Evolutionary conservation across 2,113 vertebrate genomes (phyloP).

Genomic region (Tragulus kanchil): DNA sequence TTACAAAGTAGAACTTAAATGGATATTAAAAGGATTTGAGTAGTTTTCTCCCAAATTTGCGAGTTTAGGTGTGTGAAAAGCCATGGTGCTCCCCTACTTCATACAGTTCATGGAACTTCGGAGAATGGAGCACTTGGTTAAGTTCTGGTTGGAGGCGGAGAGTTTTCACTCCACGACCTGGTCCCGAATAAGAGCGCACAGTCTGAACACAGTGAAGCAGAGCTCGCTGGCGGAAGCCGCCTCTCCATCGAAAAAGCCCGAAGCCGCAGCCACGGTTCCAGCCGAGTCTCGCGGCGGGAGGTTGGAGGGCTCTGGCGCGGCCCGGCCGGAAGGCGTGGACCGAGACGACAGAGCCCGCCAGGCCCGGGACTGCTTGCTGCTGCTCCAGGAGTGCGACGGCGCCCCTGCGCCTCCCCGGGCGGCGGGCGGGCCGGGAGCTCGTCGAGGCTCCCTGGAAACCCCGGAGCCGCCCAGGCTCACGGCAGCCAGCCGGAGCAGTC

Average conservation of each 20-base stretch:
- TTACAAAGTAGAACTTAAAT: neutral
- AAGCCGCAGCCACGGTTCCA: conserved; percentile 72
- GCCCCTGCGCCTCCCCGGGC: conserved; percentile 73
- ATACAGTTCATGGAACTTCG: conserved; percentile 95
- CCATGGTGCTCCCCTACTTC: conserved; percentile 95
- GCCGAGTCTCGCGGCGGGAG: conserved; percentile 81
- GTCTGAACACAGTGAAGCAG: conserved; percentile 98
- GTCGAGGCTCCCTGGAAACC: conserved; percentile 75
- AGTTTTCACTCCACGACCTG: conserved; percentile 96
- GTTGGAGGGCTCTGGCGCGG: conserved; percentile 81
- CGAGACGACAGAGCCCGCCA: conserved; percentile 73
- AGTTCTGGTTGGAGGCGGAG: conserved; percentile 98
- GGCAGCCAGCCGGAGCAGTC: conserved; percentile 89
- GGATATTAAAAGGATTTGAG: neutral
- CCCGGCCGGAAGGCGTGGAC: conserved; percentile 60
- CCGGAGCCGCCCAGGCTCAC: conserved; percentile 90
- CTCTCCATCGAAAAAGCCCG: conserved; percentile 86
- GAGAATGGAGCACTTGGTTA: conserved; percentile 95
- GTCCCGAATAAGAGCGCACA: conserved; percentile 96
- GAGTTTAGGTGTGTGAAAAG: neutral
- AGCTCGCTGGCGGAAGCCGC: conserved; percentile 96
- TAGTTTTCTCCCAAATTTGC: conserved; percentile 14
- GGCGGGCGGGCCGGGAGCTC: conserved; percentile 80
- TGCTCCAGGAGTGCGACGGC: conserved; percentile 78
- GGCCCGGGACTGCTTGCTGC: conserved; percentile 83